phyloP scores from a whole-genome alignment of 2,113 vertebrate genomes.

The Myxocyprinus asiaticus region DNA sequence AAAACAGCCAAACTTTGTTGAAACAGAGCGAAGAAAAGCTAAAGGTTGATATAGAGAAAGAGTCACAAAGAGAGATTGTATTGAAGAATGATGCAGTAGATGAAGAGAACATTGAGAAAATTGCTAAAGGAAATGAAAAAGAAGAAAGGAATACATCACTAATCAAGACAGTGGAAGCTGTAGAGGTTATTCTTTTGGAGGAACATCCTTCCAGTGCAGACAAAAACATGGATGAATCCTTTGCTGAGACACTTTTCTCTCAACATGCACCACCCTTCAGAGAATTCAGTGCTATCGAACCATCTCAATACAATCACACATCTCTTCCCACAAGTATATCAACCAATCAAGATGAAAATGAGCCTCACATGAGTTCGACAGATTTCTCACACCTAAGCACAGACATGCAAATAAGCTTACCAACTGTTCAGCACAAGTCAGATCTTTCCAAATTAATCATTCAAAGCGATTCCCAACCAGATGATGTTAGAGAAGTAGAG shows the following conservation, averaged over 20 bases:
- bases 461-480: background rate
- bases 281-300: background rate
- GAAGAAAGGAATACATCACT: background rate
- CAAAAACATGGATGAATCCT: background rate
- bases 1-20: background rate
- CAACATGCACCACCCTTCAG: background rate
- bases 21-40: background rate
- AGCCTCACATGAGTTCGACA: background rate
- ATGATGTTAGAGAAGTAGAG: no score
- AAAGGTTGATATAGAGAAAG: background rate
- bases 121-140: background rate
- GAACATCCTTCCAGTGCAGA: background rate
- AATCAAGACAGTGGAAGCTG: background rate
- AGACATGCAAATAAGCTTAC: no score
- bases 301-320: background rate
- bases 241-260: background rate
- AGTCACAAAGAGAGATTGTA: background rate
- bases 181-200: background rate
- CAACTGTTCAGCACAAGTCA: background rate
- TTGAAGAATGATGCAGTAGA: background rate
- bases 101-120: background rate
- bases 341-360: background rate
- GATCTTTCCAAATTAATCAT: background rate
- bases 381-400: background rate
- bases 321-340: background rate